Conservation (phyloP, 2,797 vertebrate species). For the Muscicapa striata region DNA sequence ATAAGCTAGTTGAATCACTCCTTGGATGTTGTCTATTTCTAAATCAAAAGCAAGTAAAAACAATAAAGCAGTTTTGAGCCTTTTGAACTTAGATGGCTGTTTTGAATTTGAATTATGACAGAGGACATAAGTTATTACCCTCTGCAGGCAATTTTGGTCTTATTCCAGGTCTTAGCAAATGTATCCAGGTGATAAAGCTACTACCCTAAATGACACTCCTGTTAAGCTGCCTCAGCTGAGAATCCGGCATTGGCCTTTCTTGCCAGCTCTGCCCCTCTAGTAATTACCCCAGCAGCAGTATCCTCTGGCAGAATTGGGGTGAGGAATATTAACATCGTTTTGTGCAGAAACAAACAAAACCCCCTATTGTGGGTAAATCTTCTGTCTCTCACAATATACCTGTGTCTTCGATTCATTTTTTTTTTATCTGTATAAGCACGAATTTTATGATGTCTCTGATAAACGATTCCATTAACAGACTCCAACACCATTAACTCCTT, state of each 20-base stretch:
- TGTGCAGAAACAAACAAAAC: neutral
- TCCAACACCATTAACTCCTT: neutral
- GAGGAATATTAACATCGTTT: rapidly evolving
- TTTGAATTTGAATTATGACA: neutral
- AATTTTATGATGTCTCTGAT: neutral
- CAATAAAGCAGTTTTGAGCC: neutral
- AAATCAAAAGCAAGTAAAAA: neutral
- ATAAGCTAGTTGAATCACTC: neutral
- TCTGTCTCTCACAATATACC: neutral
- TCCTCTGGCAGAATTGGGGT: neutral
- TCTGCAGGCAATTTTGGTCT: constrained; percentile 32
- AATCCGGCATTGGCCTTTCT: neutral
- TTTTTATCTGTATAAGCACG: neutral
- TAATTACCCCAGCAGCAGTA: neutral
- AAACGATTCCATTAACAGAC: neutral
- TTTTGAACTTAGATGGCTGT: neutral
- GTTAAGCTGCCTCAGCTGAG: neutral
- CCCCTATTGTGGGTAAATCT: neutral
- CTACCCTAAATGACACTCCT: constrained; percentile 16
- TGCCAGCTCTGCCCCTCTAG: neutral
- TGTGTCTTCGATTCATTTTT: neutral
- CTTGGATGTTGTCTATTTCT: neutral
- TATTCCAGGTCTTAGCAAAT: neutral
- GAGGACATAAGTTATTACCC: neutral
- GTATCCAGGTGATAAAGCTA: constrained; percentile 51